A percentile compares a stretch with the other conserved stretches of the same genome.
Evolutionary conservation across 2,797 vertebrate species (phyloP).

Genomic region (Acipenser oxyrinchus): DNA sequence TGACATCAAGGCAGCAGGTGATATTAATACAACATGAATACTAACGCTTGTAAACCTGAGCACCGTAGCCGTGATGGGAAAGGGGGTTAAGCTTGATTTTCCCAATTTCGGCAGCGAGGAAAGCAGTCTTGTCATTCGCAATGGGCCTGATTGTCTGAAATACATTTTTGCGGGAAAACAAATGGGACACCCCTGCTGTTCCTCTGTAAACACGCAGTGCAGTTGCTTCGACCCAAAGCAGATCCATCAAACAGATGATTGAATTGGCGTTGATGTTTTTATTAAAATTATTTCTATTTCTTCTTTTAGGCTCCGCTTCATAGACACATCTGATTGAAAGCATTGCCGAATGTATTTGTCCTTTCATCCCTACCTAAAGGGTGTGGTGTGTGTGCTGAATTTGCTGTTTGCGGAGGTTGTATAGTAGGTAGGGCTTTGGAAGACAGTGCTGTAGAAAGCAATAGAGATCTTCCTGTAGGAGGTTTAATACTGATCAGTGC

Average conservation of each 20-base stretch:
- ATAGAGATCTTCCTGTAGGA: too few relatives aligned
- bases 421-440: too few relatives aligned
- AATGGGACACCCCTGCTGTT: slow-evolving; percentile 27
- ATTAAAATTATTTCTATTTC: slow-evolving; percentile 24
- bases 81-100: slow-evolving; percentile 1
- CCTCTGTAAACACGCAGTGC: slow-evolving; percentile 28
- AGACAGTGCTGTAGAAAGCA: too few relatives aligned
- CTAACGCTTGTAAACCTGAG: not conserved
- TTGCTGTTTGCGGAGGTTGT: too few relatives aligned
- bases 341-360: too few relatives aligned
- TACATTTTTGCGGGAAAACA: slow-evolving; percentile 21
- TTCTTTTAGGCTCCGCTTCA: not conserved
- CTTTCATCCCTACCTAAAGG: too few relatives aligned
- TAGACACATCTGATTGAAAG: too few relatives aligned
- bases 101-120: not conserved
- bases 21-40: slow-evolving; percentile 6
- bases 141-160: slow-evolving; percentile 20
- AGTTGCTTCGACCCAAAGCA: slow-evolving; percentile 22
- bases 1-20: slow-evolving; percentile 14
- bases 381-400: too few relatives aligned
- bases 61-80: not conserved
- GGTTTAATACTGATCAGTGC: too few relatives aligned
- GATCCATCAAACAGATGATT: slow-evolving; percentile 40
- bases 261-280: slow-evolving; percentile 21
- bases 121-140: slow-evolving; percentile 13